Base-by-base conservation (phyloP, 2,888 invertebrate species). In the Parochlus steinenii region DNA sequence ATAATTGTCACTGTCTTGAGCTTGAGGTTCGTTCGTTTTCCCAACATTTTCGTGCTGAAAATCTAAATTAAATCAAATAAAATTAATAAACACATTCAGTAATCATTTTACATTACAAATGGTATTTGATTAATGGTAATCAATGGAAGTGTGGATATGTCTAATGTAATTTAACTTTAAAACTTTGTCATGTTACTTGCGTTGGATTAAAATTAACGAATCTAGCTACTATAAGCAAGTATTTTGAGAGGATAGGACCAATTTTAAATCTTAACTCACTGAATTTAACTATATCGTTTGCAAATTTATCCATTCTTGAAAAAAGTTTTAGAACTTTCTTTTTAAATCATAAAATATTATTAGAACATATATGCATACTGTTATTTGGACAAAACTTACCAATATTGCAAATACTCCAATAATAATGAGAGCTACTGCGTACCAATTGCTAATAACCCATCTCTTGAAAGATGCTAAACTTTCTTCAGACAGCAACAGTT, bases 361-460 rank as follows among this genome's bases (percentile, higher is more conserved):
- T 25, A 5, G 25, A n/a, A n/a, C n/a, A n/a, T n/a, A n/a, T n/a
- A n/a, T n/a, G 5, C 12, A 11, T 25, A n/a, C 12, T 6, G 22
- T 22, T 22, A 23, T 15, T 15, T 22, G 6, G 8, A 12, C 29
- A 22, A 23, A 42, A 71, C 80, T 73, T 61, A 90, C 90, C 77
- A 90, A 60, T 33, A 87, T 56, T 11, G 81, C 66, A 45, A 89
- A 63, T 16, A 79, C 78, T 10, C 74, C 71, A 19, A 77, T 63
- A 41, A 78, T 65, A 41, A 82, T 77, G 36, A 82, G 64, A 26
- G 79, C 71, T 36, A 83, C 83, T 2, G 82, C 81, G 54, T 90
- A 92, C 92, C 92, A 92, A 56, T 92, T 83, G 33, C 78, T 74
- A 45, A 76, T 65, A 48, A 90, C 69, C 87, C 87, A 89, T 49